Evolutionary conservation across 2,113 vertebrate genomes (phyloP).

Genomic region (Oryzias curvinotus): DNA sequence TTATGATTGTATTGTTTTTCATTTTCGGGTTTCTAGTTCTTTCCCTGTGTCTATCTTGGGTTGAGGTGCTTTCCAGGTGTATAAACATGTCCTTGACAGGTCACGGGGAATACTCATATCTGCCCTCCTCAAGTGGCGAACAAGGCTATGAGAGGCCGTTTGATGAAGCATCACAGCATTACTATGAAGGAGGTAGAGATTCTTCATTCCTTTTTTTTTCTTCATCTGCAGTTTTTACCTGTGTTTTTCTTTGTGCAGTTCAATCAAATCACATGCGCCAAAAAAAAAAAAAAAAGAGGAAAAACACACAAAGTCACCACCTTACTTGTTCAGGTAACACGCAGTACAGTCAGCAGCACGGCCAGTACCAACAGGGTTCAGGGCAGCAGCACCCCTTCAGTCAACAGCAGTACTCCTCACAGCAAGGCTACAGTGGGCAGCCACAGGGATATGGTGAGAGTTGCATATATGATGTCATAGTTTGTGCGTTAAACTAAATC

Average conservation of each 20-base stretch:
- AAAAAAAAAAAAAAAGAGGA: no score
- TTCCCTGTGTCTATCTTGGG: slow-evolving; percentile 6
- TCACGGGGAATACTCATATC: slow-evolving; percentile 90
- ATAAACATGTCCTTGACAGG: slow-evolving; percentile 72
- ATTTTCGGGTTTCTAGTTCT: not conserved
- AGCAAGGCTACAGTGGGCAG: slow-evolving; percentile 88
- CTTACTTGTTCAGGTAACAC: slow-evolving; percentile 80
- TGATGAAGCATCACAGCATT: slow-evolving; percentile 92
- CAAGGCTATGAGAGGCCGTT: slow-evolving; percentile 91
- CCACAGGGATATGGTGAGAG: slow-evolving; percentile 83
- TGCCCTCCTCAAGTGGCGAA: slow-evolving; percentile 90
- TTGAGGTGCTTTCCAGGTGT: slow-evolving; percentile 33
- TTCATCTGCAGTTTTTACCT: not conserved
- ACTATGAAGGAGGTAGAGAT: slow-evolving; percentile 89
- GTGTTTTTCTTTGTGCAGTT: not conserved
- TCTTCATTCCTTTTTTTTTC: not conserved
- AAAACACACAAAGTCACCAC: not conserved
- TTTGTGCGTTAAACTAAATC: not conserved
- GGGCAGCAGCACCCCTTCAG: slow-evolving; percentile 87
- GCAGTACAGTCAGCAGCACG: slow-evolving; percentile 93
- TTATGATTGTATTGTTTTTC: not conserved
- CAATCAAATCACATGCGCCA: not conserved
- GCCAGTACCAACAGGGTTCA: slow-evolving; percentile 89
- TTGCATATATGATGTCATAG: not conserved
- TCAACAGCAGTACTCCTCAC: slow-evolving; percentile 91